Evolutionary conservation across 2,797 vertebrate genomes (phyloP), one percentile per base, ranked within the genome.

Genomic region (Mormyrus proboscirostris): DNA sequence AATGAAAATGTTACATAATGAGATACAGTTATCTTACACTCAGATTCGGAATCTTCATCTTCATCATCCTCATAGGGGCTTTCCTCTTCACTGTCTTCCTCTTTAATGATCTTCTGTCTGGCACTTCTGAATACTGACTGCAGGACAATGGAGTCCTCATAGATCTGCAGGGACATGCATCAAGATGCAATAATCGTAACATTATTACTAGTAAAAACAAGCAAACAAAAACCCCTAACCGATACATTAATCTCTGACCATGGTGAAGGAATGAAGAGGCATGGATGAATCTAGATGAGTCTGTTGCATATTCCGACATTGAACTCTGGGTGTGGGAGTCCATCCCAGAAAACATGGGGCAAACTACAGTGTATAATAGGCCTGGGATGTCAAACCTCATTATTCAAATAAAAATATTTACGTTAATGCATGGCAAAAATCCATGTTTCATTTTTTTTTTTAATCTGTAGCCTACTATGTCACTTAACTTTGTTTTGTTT

Each of bases 51-150:
- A 89, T 99, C 98, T 0, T 99, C 98, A 0, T 98, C 96, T 0
- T 98, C 97, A 0, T 97, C 97, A 6, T 97, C 96, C 0, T 99
- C 98, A 12, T 99, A 98, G 1, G 98, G 97, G 89, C 96, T 99
- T 92, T 99, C 98, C 0, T 99, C 98, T 0, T 99, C 98, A 0
- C 97, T 99, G 91, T 99, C 98, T n/a, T 98, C 97, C n/a, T 99
- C 97, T 95, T 98, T 99, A 93, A 97, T 97, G 51, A 99, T 98
- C 93, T 99, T 99, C 94, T 99, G 98, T 91, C 98, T 94, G 49
- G 98, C 98, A n/a, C 98, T 99, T 94, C 97, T 98, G 93, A 99
- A 99, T 50, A 99, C 98, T 0, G 98, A 99, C 94, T 99, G 98
- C 59, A 99, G 96, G 92, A 99, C 98, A 69, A 99, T 99, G 90